A percentile compares a stretch with the other conserved stretches of the same genome.
phyloP scores from a whole-genome alignment of 2,797 vertebrate genomes.

The Anguilla pacifica region DNA sequence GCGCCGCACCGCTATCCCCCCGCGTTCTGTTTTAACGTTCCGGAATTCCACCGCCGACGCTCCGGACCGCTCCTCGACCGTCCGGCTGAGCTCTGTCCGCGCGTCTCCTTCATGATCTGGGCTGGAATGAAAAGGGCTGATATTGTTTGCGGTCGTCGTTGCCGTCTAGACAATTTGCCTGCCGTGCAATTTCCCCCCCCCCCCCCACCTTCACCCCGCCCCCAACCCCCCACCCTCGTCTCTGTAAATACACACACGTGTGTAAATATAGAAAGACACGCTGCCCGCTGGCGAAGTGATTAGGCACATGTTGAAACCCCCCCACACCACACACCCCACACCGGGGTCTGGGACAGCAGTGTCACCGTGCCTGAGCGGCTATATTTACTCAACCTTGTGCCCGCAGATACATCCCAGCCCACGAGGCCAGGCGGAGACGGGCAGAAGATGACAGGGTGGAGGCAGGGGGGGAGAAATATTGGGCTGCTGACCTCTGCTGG shows the following conservation, averaged over 20 bases:
- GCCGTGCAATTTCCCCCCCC: constrained; percentile 13
- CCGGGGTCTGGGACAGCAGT: constrained; percentile 45
- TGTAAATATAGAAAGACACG: constrained; percentile 66
- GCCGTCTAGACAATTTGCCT: constrained; percentile 47
- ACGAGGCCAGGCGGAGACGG: background rate
- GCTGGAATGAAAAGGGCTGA: constrained; percentile 25
- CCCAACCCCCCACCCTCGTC: constrained; percentile 28
- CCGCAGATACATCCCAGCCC: background rate
- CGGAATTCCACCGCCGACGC: constrained; percentile 38
- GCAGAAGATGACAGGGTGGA: background rate
- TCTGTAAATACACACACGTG: constrained; percentile 46
- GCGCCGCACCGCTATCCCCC: constrained; percentile 14
- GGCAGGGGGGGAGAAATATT: background rate
- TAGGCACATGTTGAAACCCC: constrained; percentile 55
- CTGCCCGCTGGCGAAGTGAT: constrained; percentile 49
- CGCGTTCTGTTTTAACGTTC: constrained; percentile 43
- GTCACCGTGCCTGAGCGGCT: constrained; percentile 21
- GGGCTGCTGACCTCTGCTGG: background rate
- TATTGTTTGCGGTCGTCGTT: constrained; percentile 31
- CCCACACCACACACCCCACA: constrained; percentile 67
- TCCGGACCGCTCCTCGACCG: constrained; percentile 24
- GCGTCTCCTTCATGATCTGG: constrained; percentile 12
- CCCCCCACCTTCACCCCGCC: no score
- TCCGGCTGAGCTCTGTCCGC: background rate
- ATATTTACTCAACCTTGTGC: constrained; percentile 22